Base-by-base conservation (phyloP, 2,797 vertebrate genomes). In the Hyperoplus lanceolatus region DNA sequence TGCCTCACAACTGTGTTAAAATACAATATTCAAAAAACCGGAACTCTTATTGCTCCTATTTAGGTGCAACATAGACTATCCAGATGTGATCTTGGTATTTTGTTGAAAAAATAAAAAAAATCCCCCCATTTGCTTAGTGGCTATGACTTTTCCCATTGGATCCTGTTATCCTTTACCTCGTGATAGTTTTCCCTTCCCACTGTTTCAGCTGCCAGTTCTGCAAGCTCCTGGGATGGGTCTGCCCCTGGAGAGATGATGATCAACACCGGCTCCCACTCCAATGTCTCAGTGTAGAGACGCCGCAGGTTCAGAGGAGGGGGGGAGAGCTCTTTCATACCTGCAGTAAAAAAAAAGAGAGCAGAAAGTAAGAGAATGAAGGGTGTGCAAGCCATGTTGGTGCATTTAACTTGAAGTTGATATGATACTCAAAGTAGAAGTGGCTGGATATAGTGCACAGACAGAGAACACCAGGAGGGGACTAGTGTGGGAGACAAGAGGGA, bases 241-340 rank as follows among this genome's bases (percentile, higher is more conserved):
- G 98, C 98, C 61, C 98, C 98, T 8, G 97, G 97, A 73, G 98
- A 99, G 94, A 98, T 99, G 87, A 99, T 97, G 66, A 99, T 97
- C 88, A 99, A 94, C 85, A 99, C 87, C 0, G 98, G 97, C 74
- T 99, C 98, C 68, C 93, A 94, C 90, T 97, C 97, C 73, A 98
- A 60, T 0, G 98, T 98, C 87, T 99, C 98, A 60, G 90, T 90
- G 84, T 96, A 97, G 1, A 99, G 94, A 54, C 97, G 96, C 71
- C 96, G 96, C 84, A 99, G 93, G 93, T 97, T 99, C 75, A 98
- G 93, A 62, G 97, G 98, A 0, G 94, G 95, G 4, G 97, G 98
- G 45, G 97, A 98, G 68, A 99, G 94, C 77, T 99, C 97, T 90
- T 96, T 97, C 89, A 98, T 96, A 81, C 96, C 98, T 99, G 87